Percentiles rank a stretch among this genome's conserved stretches.
phyloP scores from a whole-genome alignment of 2,888 invertebrate species.

The Lasioglossum marginatum region DNA sequence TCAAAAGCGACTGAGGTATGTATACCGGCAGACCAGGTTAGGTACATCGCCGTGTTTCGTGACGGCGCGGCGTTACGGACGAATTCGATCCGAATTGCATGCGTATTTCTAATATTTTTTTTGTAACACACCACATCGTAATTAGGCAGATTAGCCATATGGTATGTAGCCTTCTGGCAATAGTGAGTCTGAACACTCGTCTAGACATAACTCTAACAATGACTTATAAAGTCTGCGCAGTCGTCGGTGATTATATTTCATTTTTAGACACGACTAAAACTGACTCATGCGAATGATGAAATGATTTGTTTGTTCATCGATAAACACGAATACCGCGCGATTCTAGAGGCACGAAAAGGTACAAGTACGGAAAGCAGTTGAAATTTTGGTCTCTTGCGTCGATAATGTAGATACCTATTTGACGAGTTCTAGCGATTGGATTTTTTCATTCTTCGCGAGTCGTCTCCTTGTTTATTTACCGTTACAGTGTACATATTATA shows the following conservation, averaged over 20 bases:
- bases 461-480: constrained; percentile 46
- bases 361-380: not conserved
- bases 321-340: not conserved
- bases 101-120: not conserved
- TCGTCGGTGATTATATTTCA: not conserved
- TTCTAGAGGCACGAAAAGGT: not conserved
- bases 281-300: constrained; percentile 3
- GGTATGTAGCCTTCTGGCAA: not conserved
- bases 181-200: not conserved
- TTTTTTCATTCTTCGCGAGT: constrained; percentile 16
- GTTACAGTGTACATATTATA: constrained; percentile 47
- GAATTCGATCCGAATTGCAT: constrained; percentile 17
- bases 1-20: constrained; percentile 58
- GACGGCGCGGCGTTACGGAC: constrained; percentile 36
- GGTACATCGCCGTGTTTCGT: constrained; percentile 57
- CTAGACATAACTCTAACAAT: not conserved
- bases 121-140: not conserved
- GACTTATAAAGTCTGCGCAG: not conserved
- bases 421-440: not conserved
- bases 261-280: not conserved
- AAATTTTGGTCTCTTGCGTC: not conserved
- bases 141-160: not conserved
- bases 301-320: not conserved
- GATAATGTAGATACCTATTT: not conserved
- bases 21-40: constrained; percentile 77